Conservation (phyloP, 2,888 invertebrate species). For the Amphipyra berbera region DNA sequence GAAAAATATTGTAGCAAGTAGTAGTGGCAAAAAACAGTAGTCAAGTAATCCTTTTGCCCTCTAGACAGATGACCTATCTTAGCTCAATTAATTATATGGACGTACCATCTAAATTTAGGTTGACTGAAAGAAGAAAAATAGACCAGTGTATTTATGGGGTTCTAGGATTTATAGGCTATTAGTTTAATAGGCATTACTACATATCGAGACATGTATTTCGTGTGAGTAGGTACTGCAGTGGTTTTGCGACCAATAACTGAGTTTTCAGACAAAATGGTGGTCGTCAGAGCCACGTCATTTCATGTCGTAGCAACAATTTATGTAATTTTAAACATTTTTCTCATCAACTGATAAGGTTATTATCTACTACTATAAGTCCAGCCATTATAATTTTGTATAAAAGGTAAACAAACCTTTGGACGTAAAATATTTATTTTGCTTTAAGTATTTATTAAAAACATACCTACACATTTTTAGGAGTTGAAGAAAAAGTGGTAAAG, state of each 20-base stretch:
- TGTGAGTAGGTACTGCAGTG: conserved; percentile 6
- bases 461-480: too few species aligned
- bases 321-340: too few species aligned
- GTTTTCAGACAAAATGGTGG: too few species aligned
- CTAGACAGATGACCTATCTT: conserved; percentile 49
- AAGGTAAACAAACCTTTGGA: too few species aligned
- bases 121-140: conserved; percentile 44
- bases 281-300: too few species aligned
- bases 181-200: conserved; percentile 23
- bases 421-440: too few species aligned
- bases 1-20: conserved; percentile 26
- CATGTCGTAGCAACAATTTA: too few species aligned
- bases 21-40: conserved; percentile 11
- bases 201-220: conserved; percentile 24
- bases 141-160: conserved; percentile 23
- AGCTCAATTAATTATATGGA: conserved; percentile 41
- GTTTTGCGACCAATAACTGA: not conserved
- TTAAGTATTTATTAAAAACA: too few species aligned
- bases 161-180: conserved; percentile 37
- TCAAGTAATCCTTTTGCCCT: conserved; percentile 42
- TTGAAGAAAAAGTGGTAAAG: too few species aligned
- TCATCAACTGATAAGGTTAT: too few species aligned
- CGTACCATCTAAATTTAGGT: conserved; percentile 33
- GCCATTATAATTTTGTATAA: too few species aligned
- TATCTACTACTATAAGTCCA: too few species aligned